Base-by-base conservation (phyloP, 2,888 invertebrate species). In the Conistra vaccinii region DNA sequence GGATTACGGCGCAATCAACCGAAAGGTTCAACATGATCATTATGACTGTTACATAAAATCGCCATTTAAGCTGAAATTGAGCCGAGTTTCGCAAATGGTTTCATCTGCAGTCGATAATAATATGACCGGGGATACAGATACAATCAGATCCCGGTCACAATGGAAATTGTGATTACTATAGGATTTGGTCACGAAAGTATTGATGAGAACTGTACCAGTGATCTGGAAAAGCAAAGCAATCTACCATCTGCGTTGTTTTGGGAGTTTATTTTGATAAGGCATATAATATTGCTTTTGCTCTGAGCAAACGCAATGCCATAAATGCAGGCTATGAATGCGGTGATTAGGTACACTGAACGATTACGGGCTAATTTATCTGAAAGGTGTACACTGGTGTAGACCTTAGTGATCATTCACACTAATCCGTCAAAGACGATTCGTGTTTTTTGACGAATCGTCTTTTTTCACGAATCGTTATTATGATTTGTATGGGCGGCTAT, bases 31-130 rank as follows among this genome's bases (percentile, higher is more conserved):
- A 83, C 68, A 80, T 80, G 72, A 73, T 76, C 73, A 83, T 83
- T 83, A 76, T 70, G 70, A 60, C 72, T 73, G 76, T 73, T 80
- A 70, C 78, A 81, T 81, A 81, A 78, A 84, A 81, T 75, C 55
- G 68, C 61, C 62, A 73, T 81, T 78, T 81, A 76, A 81, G 73
- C 78, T 69, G 84, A 85, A 83, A 80, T 76, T 65, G 69, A 76
- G 73, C 74, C 60, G 78, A 69, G 77, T 83, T 80, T 76, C 73
- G 67, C 51, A 80, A 80, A 83, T 73, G 75, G 75, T 77, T 85
- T 85, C 85, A 85, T 85, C 73, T 80, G 80, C 65, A 77, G 78
- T 74, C 82, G 70, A 76, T 85, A 80, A 85, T 85, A 85, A 80
- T 73, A 78, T 74, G 83, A 68, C 68, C 48, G 69, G 73, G 53